Percentiles rank a stretch among this genome's conserved stretches.
Evolutionary conservation across 2,113 vertebrate genomes (phyloP).

Genomic region (Cariama cristata): DNA sequence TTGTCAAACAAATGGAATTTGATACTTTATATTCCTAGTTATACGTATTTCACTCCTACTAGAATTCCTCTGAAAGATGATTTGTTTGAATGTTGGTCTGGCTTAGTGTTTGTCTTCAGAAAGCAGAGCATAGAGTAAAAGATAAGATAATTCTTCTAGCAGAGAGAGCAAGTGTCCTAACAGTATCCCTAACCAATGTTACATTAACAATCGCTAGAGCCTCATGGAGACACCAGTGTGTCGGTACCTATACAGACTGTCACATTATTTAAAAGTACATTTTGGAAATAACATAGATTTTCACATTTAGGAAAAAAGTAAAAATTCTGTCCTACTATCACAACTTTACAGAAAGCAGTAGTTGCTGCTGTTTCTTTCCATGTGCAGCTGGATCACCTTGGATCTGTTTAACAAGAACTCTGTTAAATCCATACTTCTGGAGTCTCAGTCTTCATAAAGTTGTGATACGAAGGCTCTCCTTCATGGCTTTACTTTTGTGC

Average conservation of each 20-base stretch:
- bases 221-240: background rate
- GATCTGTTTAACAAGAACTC: background rate
- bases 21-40: conserved; percentile 10
- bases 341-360: background rate
- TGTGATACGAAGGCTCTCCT: background rate
- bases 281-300: background rate
- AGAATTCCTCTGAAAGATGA: conserved; percentile 20
- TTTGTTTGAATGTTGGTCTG: background rate
- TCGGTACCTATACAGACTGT: background rate
- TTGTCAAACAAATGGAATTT: conserved; percentile 40
- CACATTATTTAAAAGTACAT: background rate
- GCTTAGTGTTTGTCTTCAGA: background rate
- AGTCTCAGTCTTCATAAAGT: background rate
- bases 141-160: background rate
- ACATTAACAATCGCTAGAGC: background rate
- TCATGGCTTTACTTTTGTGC: background rate
- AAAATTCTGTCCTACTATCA: background rate
- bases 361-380: background rate
- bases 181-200: background rate
- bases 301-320: background rate
- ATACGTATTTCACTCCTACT: conserved; percentile 34
- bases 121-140: background rate
- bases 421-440: background rate
- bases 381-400: background rate
- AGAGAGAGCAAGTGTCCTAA: background rate